Percentiles rank a stretch among this genome's conserved stretches.
These are phyloP conservation scores for Schlechtendalia chinensis DNA, from an alignment of 1,140 invertebrate species.

Conservation along the genomic window DNA sequence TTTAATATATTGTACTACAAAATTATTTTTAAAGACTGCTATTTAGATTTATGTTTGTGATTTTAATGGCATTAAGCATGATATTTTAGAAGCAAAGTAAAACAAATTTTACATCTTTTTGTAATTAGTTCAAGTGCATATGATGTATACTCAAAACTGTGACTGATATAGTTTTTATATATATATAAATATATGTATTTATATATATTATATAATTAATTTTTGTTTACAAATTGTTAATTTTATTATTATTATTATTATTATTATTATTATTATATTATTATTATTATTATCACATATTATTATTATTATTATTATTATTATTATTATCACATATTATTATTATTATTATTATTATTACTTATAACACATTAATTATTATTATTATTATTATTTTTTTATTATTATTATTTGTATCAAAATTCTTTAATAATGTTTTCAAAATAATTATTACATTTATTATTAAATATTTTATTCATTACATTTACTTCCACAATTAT, in stretches of 20 bases:
- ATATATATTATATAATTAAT: slow-evolving; percentile 15
- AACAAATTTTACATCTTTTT: slow-evolving; percentile 7
- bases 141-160: slow-evolving; percentile 24
- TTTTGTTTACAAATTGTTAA: slow-evolving; percentile 44
- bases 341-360: too few relatives aligned
- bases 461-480: too few relatives aligned
- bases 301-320: too few relatives aligned
- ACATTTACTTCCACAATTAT: too few relatives aligned
- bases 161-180: slow-evolving; percentile 38
- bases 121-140: slow-evolving; percentile 17
- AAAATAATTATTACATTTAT: too few relatives aligned
- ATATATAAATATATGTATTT: neutral
- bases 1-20: slow-evolving; percentile 25
- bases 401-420: too few relatives aligned
- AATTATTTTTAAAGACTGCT: slow-evolving; percentile 45
- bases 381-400: slow-evolving; percentile 30
- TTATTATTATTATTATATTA: too few relatives aligned
- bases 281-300: too few relatives aligned
- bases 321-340: slow-evolving; percentile 2
- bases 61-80: slow-evolving; percentile 44
- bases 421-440: too few relatives aligned
- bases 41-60: slow-evolving; percentile 45
- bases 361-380: too few relatives aligned
- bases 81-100: slow-evolving; percentile 25
- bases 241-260: slow-evolving; percentile 12